Evolutionary conservation across 2,888 invertebrate species (phyloP), one percentile per base, ranked within the genome.

Genomic region (Ceramica pisi): DNA sequence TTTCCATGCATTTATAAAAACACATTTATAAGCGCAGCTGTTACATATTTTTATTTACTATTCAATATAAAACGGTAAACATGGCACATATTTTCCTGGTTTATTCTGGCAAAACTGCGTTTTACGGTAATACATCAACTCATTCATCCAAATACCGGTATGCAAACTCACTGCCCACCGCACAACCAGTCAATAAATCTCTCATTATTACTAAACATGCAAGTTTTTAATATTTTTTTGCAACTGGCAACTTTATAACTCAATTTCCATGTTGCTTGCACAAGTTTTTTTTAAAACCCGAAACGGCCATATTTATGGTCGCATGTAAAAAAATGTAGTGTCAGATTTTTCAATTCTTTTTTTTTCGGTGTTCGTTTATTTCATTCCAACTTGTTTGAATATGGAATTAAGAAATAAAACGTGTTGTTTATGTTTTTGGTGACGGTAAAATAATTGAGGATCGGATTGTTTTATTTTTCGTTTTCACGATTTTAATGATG

Each of bases 201-300:
- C 67, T 60, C 69, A 83, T 85, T 87, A 88, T 89, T 89, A 89
- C 84, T 80, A 81, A 89, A 84, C n/a, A 75, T 81, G 74, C 75
- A 83, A 84, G 84, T 83, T 81, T 84, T 81, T 71, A 63, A 62
- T 76, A 59, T 67, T 75, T 75, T 86, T 86, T 83, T 81, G 71
- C 69, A 61, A 73, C 82, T 67, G 69, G 72, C 81, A 81, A 80
- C 82, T 89, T 88, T 87, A 90, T 84, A 87, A 86, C 90, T 89
- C 83, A 88, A 88, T 90, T 85, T 86, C 81, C 60, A 51, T 71
- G 66, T 78, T 84, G 84, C 85, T 87, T 86, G 82, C 82, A 26
- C 21, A 68, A 64, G 46, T 48, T 41, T 81, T 41, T 81, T 72
- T 71, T 53, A 8, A 12, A 77, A 60, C 46, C 38, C 19, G 14